phyloP scores from a whole-genome alignment of 2,888 invertebrate species.

The Glyphotaelius pellucidus region DNA sequence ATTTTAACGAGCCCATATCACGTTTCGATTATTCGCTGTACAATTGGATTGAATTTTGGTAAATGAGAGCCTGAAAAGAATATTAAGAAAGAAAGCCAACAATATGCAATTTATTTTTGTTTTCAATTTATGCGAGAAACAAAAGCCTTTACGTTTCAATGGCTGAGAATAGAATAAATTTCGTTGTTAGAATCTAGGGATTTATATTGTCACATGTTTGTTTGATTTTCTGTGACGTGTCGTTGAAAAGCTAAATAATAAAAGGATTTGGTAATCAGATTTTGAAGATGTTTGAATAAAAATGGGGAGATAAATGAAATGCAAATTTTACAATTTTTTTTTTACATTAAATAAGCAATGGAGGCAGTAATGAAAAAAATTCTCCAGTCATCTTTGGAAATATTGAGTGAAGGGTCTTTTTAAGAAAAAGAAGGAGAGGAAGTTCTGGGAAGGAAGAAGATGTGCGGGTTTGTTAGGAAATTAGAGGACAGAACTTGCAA shows the following conservation, averaged over 20 bases:
- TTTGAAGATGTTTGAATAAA: background rate
- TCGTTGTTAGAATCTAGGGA: background rate
- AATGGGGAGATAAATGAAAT: too few species aligned
- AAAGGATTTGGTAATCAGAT: background rate
- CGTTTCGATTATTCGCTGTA: background rate
- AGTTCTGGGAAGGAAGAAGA: too few species aligned
- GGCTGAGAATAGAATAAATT: background rate
- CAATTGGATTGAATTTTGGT: background rate
- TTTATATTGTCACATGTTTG: background rate
- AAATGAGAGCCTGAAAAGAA: background rate
- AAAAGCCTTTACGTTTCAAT: background rate
- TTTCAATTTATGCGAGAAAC: background rate
- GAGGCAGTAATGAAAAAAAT: too few species aligned
- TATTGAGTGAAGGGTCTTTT: too few species aligned
- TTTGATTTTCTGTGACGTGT: background rate
- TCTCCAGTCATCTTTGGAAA: too few species aligned
- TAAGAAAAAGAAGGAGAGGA: too few species aligned
- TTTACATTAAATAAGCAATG: too few species aligned
- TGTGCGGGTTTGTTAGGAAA: too few species aligned
- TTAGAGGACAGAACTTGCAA: too few species aligned
- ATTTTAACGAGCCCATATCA: slow-evolving; percentile 18
- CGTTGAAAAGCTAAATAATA: background rate
- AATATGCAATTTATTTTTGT: background rate
- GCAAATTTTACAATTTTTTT: too few species aligned
- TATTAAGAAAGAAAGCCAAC: background rate